Base-by-base conservation (phyloP, 2,113 vertebrate genomes). In the Nerophis lumbriciformis region DNA sequence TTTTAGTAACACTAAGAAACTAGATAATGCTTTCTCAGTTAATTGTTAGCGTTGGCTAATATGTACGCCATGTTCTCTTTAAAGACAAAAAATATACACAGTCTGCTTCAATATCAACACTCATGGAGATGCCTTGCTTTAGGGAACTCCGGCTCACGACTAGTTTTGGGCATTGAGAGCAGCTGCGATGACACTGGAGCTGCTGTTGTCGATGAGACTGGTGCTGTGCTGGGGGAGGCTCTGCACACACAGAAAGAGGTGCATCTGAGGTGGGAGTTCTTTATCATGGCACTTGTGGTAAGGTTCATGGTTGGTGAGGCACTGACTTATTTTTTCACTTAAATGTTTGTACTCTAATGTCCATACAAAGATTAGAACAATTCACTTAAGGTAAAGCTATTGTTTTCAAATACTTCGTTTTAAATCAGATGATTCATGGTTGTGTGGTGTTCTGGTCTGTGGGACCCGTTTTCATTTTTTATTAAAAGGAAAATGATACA, bases 121-220 rank as follows among this genome's bases (percentile, higher is more conserved):
- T 13, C 14, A 8, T 3, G 1, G 6, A 36, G 45, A 15, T 28
- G 10, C 12, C 48, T 44, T 14, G 11, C 49, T 1, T 13, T 0
- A 15, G 44, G 19, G 7, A 51, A 53, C 63, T 52, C 85, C 7
- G 9, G 38, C 15, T 66, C 71, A 60, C 87, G 86, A 2, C 37
- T 95, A 0, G 93, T 99, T 1, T 39, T 98, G 73, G 97, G 95
- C 9, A 94, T 99, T 12, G 97, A 99, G 85, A 98, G 93, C 0
- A 99, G 97, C 84, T 99, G 96, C 8, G 97, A 99, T 37, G 97
- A 99, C 51, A 99, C 96, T 0, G 96, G 92, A 1, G 97, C 95
- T 4, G 97, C 97, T 0, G 93, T 99, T 12, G 66, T 98, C 78
- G 93, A 96, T n/a, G 93, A 94, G 56, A 80, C 82, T 0, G 96